Conservation (phyloP, 1,140 invertebrate species). For the Platyscapa corneri region DNA sequence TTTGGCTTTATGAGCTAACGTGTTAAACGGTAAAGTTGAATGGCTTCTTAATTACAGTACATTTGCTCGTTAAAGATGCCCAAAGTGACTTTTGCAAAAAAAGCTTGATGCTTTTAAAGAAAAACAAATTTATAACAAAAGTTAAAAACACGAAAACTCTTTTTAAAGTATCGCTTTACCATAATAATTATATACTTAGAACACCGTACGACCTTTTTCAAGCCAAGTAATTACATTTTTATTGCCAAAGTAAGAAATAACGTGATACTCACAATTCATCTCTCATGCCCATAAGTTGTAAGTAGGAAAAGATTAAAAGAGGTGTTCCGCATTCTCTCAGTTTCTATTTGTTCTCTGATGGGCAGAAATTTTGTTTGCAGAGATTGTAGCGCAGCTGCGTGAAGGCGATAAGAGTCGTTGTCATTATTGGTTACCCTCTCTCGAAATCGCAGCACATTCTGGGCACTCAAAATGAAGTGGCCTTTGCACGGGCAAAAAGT, state of each 20-base stretch:
- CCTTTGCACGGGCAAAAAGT: not conserved
- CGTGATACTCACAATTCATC: not conserved
- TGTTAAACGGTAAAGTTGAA: conserved; percentile 43
- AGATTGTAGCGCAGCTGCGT: conserved; percentile 27
- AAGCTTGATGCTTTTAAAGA: not conserved
- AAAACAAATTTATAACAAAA: not conserved
- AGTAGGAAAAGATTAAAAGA: not conserved
- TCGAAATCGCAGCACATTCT: not conserved
- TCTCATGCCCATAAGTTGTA: not conserved
- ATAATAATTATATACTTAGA: conserved; percentile 34
- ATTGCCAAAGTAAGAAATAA: not conserved
- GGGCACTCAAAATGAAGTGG: conserved; percentile 19
- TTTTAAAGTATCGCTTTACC: conserved; percentile 10
- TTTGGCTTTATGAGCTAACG: conserved; percentile 33
- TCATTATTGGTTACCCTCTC: not conserved
- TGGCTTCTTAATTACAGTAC: conserved; percentile 46
- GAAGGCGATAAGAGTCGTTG: conserved; percentile 37
- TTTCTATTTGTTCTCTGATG: not conserved
- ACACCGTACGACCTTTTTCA: conserved; percentile 25
- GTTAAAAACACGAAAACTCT: not conserved
- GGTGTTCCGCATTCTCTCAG: not conserved
- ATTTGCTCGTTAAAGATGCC: conserved; percentile 40
- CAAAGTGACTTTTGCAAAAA: not conserved
- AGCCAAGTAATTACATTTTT: not conserved
- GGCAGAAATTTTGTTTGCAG: conserved; percentile 36